Evolutionary conservation across 2,888 invertebrate species (phyloP).

Genomic region (Branchipolynoe longqiensis): DNA sequence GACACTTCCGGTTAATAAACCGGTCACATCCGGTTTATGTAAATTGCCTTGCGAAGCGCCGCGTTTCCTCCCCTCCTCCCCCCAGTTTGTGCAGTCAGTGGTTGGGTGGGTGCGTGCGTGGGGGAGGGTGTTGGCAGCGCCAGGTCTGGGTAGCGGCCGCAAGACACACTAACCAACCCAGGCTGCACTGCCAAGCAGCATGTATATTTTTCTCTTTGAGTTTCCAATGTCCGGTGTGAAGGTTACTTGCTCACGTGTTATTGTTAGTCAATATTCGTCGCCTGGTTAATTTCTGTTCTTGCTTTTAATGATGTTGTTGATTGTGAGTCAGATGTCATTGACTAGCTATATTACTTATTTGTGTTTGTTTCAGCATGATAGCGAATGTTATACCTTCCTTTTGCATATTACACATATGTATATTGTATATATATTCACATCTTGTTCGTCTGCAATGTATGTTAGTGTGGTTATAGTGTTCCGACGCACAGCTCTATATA

Average conservation of each 20-base stretch:
- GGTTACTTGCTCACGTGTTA: background rate
- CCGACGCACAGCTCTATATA: too few relatives aligned
- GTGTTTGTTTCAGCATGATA: background rate
- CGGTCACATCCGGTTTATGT: background rate
- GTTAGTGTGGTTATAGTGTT: too few relatives aligned
- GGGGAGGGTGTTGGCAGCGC: conserved; percentile 19
- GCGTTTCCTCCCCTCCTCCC: background rate
- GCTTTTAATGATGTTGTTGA: background rate
- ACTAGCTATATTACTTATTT: background rate
- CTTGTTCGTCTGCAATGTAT: background rate
- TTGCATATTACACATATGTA: background rate
- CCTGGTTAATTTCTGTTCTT: conserved; percentile 14
- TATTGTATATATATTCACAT: background rate
- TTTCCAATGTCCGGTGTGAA: background rate
- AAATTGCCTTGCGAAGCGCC: conserved; percentile 39
- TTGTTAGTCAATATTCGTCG: too few relatives aligned
- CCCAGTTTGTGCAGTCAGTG: too few relatives aligned
- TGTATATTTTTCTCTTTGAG: conserved; percentile 4
- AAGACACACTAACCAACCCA: background rate
- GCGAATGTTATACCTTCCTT: background rate
- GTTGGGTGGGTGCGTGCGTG: background rate
- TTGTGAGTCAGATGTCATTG: background rate
- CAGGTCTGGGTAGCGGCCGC: conserved; percentile 8
- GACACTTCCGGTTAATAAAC: conserved; percentile 4
- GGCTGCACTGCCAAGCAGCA: background rate